Conservation (phyloP, 1,140 invertebrate species). For the Penaeus japonicus region DNA sequence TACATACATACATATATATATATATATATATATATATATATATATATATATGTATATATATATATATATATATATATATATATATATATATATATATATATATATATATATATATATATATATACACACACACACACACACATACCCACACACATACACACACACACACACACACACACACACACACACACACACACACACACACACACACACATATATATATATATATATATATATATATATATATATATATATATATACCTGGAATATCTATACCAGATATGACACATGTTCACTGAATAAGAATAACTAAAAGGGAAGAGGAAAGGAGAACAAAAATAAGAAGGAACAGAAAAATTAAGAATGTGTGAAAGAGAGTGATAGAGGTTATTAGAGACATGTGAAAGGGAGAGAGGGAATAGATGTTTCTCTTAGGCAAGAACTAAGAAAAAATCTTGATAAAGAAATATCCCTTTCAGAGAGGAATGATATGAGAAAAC, state of each 20-base stretch:
- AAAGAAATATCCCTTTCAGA: no score
- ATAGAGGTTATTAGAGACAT: no score
- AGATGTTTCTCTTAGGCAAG: no score
- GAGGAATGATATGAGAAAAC: neutral
- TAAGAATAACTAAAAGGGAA: neutral
- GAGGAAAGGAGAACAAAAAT: neutral
- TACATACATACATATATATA: conserved; percentile 23
- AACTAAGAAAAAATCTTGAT: no score
- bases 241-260: neutral
- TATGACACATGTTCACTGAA: no score
- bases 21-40: neutral
- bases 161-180: conserved; percentile 29
- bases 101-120: conserved; percentile 14
- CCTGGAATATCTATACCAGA: no score
- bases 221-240: conserved; percentile 4
- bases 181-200: conserved; percentile 32
- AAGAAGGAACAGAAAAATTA: neutral
- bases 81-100: conserved; percentile 9
- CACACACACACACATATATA: conserved; percentile 24
- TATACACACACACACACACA: conserved; percentile 22
- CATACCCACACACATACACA: conserved; percentile 29
- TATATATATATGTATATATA: neutral
- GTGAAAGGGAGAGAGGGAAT: no score
- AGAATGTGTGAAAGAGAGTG: neutral
- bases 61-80: neutral